Base-by-base conservation (phyloP, 2,888 invertebrate genomes). In the Anticlea derivata region DNA sequence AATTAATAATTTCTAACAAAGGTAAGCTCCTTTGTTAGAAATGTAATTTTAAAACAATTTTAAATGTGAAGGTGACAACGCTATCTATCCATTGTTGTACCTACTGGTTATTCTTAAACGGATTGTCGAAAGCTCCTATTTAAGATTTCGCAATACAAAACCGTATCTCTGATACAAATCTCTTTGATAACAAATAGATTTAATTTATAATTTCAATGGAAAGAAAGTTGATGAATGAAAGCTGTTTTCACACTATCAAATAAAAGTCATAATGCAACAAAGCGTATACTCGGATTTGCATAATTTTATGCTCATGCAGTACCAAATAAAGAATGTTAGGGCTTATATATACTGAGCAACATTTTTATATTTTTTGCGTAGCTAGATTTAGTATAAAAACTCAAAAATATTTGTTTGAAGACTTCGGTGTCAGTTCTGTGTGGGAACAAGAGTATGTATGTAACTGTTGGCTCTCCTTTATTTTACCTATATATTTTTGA, bases 151-250 rank as follows among this genome's bases (percentile, higher is more conserved):
- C 56, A 56, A 49, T 37, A 55, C 31, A 22, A 29, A 52, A 37
- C 11, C 48, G 49, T 53, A 55, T 50, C 58, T 52, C 60, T 66
- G 63, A 61, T 49, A 39, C 47, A 48, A 54, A 56, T 63, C 60
- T 54, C 48, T 45, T 39, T 45, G 50, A 52, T 38, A 53, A 61
- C 50, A 57, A 66, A 64, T 59, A 63, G 60, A 60, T 63, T 66
- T 65, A 66, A 67, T 68, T 68, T 61, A 39, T 52, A 54, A 66
- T 61, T 62, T 63, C 50, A 55, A 58, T 58, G 44, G 55, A 58
- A 73, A 66, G 68, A 66, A 66, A 66, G 61, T 63, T 61, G 68
- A 74, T 68, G 77, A 76, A 75, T 68, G 78, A 77, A 77, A 77
- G 76, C 73, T 66, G 63, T 27, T 54, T 47, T 55, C 45, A 52